phyloP scores from a whole-genome alignment of 1,140 invertebrate genomes.

The Pseudachorutes palmiensis region DNA sequence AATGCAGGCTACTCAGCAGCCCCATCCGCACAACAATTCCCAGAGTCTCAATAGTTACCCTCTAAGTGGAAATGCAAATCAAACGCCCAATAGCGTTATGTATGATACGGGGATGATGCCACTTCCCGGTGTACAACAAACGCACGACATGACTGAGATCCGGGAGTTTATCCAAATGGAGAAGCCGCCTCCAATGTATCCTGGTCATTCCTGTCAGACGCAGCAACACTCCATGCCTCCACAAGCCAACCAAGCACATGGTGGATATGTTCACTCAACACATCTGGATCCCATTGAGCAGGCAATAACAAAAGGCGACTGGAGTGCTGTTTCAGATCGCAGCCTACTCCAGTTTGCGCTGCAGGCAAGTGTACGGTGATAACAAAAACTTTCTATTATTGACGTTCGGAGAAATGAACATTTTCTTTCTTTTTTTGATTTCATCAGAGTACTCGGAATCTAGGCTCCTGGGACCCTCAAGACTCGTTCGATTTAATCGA shows the following conservation, averaged over 20 bases:
- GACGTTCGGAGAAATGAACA: no score
- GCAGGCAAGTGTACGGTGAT: no score
- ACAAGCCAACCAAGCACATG: slow-evolving; percentile 13
- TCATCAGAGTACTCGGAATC: slow-evolving; percentile 30
- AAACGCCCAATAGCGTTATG: slow-evolving; percentile 26
- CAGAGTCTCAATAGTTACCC: slow-evolving; percentile 37
- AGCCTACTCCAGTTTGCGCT: slow-evolving; percentile 35
- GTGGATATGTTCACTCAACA: slow-evolving; percentile 26
- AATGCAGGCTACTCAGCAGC: slow-evolving; percentile 14
- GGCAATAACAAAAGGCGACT: slow-evolving; percentile 35
- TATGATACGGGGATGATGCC: slow-evolving; percentile 27
- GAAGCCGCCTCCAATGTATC: slow-evolving; percentile 36
- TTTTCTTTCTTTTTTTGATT: no score
- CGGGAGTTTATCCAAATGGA: slow-evolving; percentile 33
- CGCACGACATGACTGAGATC: slow-evolving; percentile 31
- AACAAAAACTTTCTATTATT: no score
- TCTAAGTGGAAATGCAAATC: slow-evolving; percentile 28
- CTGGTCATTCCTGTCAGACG: slow-evolving; percentile 26
- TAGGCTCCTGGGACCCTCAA: slow-evolving; percentile 36
- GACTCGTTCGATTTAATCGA: slow-evolving; percentile 37
- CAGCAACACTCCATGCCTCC: slow-evolving; percentile 26
- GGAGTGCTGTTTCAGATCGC: slow-evolving; percentile 34
- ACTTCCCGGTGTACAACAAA: slow-evolving; percentile 20
- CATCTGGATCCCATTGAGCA: slow-evolving; percentile 37
- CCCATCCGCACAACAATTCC: slow-evolving; percentile 18